Percentiles rank a stretch among this genome's conserved stretches.
Evolutionary conservation across 64 coral and sea anemone species (phyloP).

Genomic region (Stichodactyla helianthus): DNA sequence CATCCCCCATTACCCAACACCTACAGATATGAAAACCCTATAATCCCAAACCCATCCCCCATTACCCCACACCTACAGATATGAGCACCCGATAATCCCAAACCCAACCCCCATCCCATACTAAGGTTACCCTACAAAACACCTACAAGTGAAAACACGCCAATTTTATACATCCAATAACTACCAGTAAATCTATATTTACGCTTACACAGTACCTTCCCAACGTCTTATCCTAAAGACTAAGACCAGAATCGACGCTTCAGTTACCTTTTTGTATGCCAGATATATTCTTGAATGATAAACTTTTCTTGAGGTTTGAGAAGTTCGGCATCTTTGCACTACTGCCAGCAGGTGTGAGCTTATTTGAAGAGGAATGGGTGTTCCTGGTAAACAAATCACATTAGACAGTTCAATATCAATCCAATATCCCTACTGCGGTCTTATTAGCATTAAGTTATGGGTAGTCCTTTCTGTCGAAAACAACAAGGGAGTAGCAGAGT

Average conservation of each 20-base stretch:
- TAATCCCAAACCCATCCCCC: not conserved
- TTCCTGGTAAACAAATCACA: not conserved
- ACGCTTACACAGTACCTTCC: too few species aligned
- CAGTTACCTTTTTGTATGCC: constrained; percentile 54
- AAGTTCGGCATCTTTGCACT: constrained; percentile 72
- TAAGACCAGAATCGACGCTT: too few species aligned
- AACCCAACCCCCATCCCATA: too few species aligned
- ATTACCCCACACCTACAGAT: not conserved
- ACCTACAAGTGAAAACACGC: not conserved
- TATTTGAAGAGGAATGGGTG: constrained; percentile 47
- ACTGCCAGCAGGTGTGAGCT: constrained; percentile 59
- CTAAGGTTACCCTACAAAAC: too few species aligned
- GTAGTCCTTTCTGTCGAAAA: too few species aligned
- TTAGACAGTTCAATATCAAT: not conserved
- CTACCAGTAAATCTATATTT: too few species aligned
- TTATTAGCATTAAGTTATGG: too few species aligned
- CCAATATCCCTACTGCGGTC: too few species aligned
- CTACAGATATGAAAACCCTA: not conserved
- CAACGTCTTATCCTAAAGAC: too few species aligned
- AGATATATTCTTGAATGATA: constrained; percentile 96
- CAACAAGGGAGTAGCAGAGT: too few species aligned
- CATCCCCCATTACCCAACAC: too few species aligned
- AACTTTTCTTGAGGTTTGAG: constrained; percentile 93
- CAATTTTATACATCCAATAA: too few species aligned
- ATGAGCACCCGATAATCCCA: not conserved